These are phyloP conservation scores for Tanytarsus gracilentus DNA, from an alignment of 2,888 invertebrate genomes.

Conservation along the genomic window DNA sequence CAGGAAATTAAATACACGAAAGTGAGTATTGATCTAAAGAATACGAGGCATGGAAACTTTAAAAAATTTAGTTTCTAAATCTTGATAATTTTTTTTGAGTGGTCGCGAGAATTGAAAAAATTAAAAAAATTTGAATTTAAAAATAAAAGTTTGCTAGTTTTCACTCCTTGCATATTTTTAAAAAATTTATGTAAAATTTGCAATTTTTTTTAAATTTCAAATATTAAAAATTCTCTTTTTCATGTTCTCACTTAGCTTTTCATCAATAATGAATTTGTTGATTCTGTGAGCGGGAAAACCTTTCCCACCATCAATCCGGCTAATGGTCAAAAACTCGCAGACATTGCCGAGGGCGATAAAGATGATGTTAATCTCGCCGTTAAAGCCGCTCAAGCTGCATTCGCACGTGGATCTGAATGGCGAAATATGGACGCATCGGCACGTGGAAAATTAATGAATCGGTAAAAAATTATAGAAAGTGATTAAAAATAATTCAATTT, in stretches of 20 bases:
- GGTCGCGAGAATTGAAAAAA: no score
- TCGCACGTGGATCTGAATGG: conserved; percentile 74
- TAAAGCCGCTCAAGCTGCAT: conserved; percentile 76
- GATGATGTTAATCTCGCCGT: conserved; percentile 85
- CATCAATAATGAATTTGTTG: conserved; percentile 81
- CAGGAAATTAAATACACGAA: conserved; percentile 19
- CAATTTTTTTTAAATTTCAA: background rate
- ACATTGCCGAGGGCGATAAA: conserved; percentile 61
- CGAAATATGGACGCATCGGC: conserved; percentile 89
- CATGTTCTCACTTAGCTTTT: conserved; percentile 48
- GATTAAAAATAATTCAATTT: background rate
- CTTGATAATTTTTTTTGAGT: no score
- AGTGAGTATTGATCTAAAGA: no score
- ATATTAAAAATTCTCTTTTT: background rate
- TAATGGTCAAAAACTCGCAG: conserved; percentile 70
- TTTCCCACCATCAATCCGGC: conserved; percentile 71
- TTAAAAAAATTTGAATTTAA: background rate
- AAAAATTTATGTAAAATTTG: background rate
- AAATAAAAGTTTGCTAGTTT: background rate
- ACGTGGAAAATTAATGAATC: conserved; percentile 57
- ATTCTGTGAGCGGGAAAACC: conserved; percentile 58
- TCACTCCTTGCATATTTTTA: no score
- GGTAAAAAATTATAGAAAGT: background rate
- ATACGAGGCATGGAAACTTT: no score
- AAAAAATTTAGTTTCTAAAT: no score